Base-by-base conservation (phyloP, 2,888 invertebrate genomes). In the Leptothorax acervorum region DNA sequence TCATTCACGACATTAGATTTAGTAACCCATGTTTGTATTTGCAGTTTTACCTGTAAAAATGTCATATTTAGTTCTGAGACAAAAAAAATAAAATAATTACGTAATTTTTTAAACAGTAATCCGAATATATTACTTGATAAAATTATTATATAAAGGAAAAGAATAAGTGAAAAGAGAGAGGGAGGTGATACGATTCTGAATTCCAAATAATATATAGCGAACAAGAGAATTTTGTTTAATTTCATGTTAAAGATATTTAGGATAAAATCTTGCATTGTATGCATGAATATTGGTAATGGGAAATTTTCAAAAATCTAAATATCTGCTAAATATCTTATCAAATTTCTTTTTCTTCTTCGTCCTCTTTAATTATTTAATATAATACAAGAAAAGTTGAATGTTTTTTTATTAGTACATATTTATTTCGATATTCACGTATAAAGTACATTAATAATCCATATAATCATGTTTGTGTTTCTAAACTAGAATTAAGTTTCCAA, bases 11-110 rank as follows among this genome's bases (percentile, higher is more conserved):
- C 79, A 18, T 92, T 90, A 66, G 92, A 92, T 66, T 92, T 92
- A 60, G 85, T 83, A 78, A 95, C 92, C 95, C 95, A 95, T 60
- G 91, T 91, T 87, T 92, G 92, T 86, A 95, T 94, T 88, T 94
- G 94, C 83, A 88, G 84, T 86, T 94, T 94, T 79, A 94, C 92
- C 95, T 95, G 88, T 76, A 90, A 90, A 86, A 85, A 75, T 78
- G n/a, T 83, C 63, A n/a, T 15, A 42, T 78, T 78, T 55, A 76
- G 6, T 53, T 76, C 11, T 45, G 28, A 68, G 5, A 12, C 18
- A 1, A 53, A 76, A n/a, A 55, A 55, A 9, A 55, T 35, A 65
- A 15, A 48, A 81, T 57, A 65, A 81, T 62, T 45, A 81, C 35
- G 3, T 35, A n/a, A 45, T 23, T 70, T 23, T 68, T 55, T 15